Percentiles rank a stretch among this genome's conserved stretches.
Conservation (phyloP, 64 coral and sea anemone species). For the Catalaphyllia jardinei region DNA sequence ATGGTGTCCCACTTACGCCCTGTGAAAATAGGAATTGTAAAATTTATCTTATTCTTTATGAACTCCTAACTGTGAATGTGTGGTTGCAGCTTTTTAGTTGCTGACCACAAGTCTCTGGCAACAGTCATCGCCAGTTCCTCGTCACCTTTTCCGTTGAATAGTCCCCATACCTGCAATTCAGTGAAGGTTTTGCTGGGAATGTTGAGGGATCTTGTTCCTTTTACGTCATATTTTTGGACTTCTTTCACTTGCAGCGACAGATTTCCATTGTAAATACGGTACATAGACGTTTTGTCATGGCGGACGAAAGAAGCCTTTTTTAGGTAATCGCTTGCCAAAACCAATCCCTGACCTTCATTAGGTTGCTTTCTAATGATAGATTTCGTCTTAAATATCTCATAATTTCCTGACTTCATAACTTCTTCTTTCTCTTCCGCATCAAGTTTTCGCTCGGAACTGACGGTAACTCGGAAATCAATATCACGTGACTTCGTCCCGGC, state of each 20-base stretch:
- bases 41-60: background rate
- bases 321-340: slow-evolving; percentile 19
- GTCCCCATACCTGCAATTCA: slow-evolving; percentile 5
- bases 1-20: too few species aligned
- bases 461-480: slow-evolving; percentile 54
- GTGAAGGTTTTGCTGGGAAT: background rate
- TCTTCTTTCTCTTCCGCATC: slow-evolving; percentile 20
- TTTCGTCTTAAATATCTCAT: slow-evolving; percentile 47
- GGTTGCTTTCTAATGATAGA: background rate
- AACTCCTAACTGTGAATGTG: background rate
- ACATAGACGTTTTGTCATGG: slow-evolving; percentile 45
- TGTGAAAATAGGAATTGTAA: too few species aligned
- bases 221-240: slow-evolving; percentile 38
- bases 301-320: slow-evolving; percentile 45
- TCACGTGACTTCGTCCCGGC: slow-evolving; percentile 31
- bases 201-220: background rate
- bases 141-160: background rate
- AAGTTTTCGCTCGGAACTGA: slow-evolving; percentile 50
- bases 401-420: slow-evolving; percentile 31
- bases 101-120: slow-evolving; percentile 44
- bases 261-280: background rate
- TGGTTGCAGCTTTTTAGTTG: slow-evolving; percentile 29
- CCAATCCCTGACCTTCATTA: background rate
- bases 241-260: slow-evolving; percentile 25
- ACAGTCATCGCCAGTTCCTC: background rate